Evolutionary conservation across 2,113 vertebrate species (phyloP), one percentile per base, ranked within the genome.

Genomic region (Illadopsis cleaveri): DNA sequence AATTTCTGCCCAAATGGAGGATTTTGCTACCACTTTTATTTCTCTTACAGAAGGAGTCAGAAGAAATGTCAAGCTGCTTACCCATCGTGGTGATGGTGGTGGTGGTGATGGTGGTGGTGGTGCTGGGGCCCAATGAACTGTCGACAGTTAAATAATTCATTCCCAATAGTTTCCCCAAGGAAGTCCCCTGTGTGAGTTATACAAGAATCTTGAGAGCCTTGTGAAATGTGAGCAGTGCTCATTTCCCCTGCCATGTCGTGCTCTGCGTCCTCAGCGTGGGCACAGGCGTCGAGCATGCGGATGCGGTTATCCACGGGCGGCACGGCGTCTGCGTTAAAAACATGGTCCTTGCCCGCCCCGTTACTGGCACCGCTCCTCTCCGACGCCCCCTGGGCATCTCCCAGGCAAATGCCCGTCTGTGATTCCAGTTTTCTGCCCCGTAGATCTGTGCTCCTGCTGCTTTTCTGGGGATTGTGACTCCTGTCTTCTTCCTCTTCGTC

Each of bases 41-140:
- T 58, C 45, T 66, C 15, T 37, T 68, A 11, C 1, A 18, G 47
- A 71, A 76, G 19, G 21, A 95, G 86, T 33, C 19, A 27, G 5
- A 84, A 86, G 19, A 27, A 77, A 37, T 2, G 33, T 25, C 77
- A 77, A 48, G 25, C 58, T 79, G 89, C 98, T 87, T 97, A 99
- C 99, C 99, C 99, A n/a, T 99, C 99, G 5, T 99, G 99, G 56
- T 98, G 98, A n/a, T 98, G 98, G 10, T 99, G 98, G 15, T 98
- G 98, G 12, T 99, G 98, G 10, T 99, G 99, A 12, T 99, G 99
- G 5, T 99, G 99, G 31, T 99, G 99, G 44, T 99, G 99, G 73
- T 99, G 99, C 91, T 99, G 99, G 3, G 99, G 99, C 23, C 99
- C 99, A 42, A 99, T 99, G 97, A 99, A 99, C 53, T 99, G 98